These are phyloP conservation scores for Mya arenaria DNA, from an alignment of 1,140 invertebrate species.

Conservation along the genomic window DNA sequence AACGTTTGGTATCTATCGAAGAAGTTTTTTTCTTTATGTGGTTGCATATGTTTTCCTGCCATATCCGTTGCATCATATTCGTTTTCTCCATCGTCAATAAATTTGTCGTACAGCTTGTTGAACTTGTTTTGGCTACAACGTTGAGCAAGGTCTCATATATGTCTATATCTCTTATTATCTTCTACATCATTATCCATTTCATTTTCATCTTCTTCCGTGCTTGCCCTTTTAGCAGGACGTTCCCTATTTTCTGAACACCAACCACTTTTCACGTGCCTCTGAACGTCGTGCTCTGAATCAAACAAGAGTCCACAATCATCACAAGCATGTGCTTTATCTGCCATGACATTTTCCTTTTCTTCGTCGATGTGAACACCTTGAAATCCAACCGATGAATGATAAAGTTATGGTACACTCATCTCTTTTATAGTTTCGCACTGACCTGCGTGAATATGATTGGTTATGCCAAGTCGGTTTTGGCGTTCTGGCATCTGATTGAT, in stretches of 20 bases:
- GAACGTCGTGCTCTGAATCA: slow-evolving; percentile 22
- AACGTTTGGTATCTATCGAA: slow-evolving; percentile 16
- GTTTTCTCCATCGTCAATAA: slow-evolving; percentile 14
- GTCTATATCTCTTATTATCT: slow-evolving; percentile 11
- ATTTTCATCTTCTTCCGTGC: background rate
- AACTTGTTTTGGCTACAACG: background rate
- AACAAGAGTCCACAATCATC: slow-evolving; percentile 35
- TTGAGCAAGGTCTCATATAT: background rate
- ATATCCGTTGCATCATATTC: background rate
- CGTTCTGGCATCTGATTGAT: background rate
- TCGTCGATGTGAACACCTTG: background rate
- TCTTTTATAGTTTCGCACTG: slow-evolving; percentile 8
- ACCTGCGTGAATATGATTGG: background rate
- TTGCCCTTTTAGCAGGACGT: background rate
- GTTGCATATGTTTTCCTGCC: background rate
- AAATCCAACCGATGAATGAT: slow-evolving; percentile 11
- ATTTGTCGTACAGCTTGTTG: slow-evolving; percentile 21
- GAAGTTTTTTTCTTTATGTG: slow-evolving; percentile 29
- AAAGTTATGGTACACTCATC: background rate
- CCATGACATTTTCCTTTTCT: too few species aligned
- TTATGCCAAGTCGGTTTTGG: background rate
- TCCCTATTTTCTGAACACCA: background rate
- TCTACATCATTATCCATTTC: slow-evolving; percentile 5
- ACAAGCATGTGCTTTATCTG: slow-evolving; percentile 21
- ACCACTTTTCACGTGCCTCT: slow-evolving; percentile 24